phyloP scores from a whole-genome alignment of 2,888 invertebrate species.

The Leucoma salicis region DNA sequence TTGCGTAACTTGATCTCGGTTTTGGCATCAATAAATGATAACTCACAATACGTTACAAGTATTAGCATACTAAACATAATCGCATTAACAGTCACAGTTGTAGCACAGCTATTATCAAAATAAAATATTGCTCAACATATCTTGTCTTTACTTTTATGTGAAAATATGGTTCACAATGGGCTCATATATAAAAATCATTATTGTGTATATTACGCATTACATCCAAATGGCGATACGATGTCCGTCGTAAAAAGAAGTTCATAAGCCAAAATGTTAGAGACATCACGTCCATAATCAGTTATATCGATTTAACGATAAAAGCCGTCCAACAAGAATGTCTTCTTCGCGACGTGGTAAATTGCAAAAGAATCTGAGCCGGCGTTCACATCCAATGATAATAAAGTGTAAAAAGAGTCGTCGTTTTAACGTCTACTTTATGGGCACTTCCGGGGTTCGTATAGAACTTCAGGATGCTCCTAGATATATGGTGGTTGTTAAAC shows the following conservation, averaged over 20 bases:
- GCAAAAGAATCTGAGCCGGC: conserved; percentile 76
- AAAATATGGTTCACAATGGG: background rate
- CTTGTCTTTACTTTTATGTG: no score
- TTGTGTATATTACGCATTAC: conserved; percentile 34
- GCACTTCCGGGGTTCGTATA: conserved; percentile 70
- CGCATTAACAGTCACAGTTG: conserved; percentile 37
- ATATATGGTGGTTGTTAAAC: conserved; percentile 67
- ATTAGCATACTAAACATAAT: conserved; percentile 69
- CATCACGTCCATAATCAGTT: conserved; percentile 61
- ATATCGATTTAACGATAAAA: conserved; percentile 78
- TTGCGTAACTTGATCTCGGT: conserved; percentile 75
- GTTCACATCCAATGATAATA: conserved; percentile 82
- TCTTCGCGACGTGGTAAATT: conserved; percentile 65
- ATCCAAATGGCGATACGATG: conserved; percentile 51
- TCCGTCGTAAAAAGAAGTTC: conserved; percentile 67
- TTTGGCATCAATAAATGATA: conserved; percentile 66
- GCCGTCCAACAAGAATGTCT: conserved; percentile 61
- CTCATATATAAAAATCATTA: conserved; percentile 25
- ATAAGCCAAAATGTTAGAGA: conserved; percentile 66
- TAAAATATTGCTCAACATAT: no score
- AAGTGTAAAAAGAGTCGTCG: conserved; percentile 81
- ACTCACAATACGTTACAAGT: conserved; percentile 73
- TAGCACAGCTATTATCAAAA: no score
- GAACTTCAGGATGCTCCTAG: conserved; percentile 65
- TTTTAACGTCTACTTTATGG: conserved; percentile 80